phyloP scores from a whole-genome alignment of 2,888 invertebrate genomes.

The Ophion costatus region DNA sequence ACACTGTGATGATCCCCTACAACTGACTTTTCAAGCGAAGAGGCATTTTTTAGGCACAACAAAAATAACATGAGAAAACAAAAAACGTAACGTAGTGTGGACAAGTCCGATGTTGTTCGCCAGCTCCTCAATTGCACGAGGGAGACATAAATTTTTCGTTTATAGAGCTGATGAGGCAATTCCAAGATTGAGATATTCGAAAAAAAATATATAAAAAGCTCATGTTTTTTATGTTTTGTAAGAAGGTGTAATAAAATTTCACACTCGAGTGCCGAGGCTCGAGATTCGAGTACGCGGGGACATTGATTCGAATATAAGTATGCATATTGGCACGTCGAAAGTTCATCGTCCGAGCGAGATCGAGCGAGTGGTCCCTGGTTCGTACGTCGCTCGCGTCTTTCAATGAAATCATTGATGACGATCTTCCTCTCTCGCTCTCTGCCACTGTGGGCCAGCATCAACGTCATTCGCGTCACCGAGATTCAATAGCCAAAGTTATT shows the following conservation, averaged over 20 bases:
- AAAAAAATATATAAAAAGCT: conserved; percentile 1
- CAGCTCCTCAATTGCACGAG: too few species aligned
- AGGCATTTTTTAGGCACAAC: too few species aligned
- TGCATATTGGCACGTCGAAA: conserved; percentile 49
- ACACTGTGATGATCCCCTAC: too few species aligned
- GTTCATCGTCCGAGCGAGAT: conserved; percentile 62
- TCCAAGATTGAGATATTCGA: conserved; percentile 1
- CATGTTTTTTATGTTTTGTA: conserved; percentile 15
- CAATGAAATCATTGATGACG: conserved; percentile 68
- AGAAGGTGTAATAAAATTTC: conserved; percentile 31
- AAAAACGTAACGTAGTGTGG: too few species aligned
- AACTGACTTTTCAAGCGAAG: too few species aligned
- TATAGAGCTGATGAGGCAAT: neutral
- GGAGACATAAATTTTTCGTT: conserved; percentile 3
- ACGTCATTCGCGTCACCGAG: conserved; percentile 19
- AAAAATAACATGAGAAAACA: too few species aligned
- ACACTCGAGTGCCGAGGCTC: conserved; percentile 1
- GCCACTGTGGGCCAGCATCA: conserved; percentile 32
- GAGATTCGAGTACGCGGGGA: conserved; percentile 38
- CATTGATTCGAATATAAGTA: conserved; percentile 31
- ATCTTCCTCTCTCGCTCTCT: neutral
- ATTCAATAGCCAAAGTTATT: conserved; percentile 56
- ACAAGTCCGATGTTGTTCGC: too few species aligned
- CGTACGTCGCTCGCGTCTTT: conserved; percentile 44
- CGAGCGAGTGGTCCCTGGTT: conserved; percentile 11